Base-by-base conservation (phyloP, 2,797 vertebrate species). In the Tiaroga cobitis region DNA sequence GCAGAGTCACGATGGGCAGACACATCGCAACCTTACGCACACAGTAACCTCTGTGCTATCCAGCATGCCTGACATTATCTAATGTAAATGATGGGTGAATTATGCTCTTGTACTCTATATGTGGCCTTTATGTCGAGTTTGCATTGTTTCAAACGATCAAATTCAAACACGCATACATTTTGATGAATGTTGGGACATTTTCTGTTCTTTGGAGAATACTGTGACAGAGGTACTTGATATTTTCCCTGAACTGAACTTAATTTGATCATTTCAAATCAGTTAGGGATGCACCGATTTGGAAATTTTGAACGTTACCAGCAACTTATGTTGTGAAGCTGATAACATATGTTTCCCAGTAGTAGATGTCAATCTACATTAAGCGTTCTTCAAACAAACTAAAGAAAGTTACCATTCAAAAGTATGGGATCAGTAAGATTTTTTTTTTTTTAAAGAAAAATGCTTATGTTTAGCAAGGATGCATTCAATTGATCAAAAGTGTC, bases 1-100 rank as follows among this genome's bases (percentile, higher is more conserved):
- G 76, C 75, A 46, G 34, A 73, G 82, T 83, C 76, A n/a, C 80
- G 88, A n/a, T 67, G 69, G 69, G 87, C 87, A 78, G 87, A 80
- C 91, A 88, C 67, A 16, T 73, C 76, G 11, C 81, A 77, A 84
- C 74, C n/a, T 85, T 83, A 79, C 32, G n/a, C 59, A 61, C 80
- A 84, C 32, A 61, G 46, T 72, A n/a, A 46, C 70, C 39, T 83
- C 67, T 73, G 56, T 79, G 80, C 59, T 79, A 80, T 73, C 70
- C 72, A 63, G 67, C 49, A 80, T 65, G 39, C 15, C 41, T 80
- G 39, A 26, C 9, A 41, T 84, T 75, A 82, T 65, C 26, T 43
- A 43, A 84, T 11, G 5, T 68, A 56, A 56, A 26, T 39, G 34
- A 51, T 49, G 41, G n/a, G 68, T 15, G 18, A 39, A 51, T 69